These are phyloP conservation scores for Emmelina monodactyla DNA, from an alignment of 2,888 invertebrate species.

Conservation along the genomic window DNA sequence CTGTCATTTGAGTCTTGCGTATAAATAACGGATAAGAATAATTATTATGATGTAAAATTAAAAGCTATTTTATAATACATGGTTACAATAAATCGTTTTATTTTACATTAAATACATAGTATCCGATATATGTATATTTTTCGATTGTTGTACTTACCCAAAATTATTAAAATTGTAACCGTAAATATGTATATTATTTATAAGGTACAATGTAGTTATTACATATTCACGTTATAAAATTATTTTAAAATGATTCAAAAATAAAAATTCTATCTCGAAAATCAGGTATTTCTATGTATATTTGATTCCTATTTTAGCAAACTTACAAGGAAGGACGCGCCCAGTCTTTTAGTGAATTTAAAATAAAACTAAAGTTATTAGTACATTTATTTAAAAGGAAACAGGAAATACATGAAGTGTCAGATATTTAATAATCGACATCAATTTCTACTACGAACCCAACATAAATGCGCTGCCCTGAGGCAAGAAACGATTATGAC, in stretches of 20 bases:
- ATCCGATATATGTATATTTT: slow-evolving; percentile 36
- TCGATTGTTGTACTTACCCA: slow-evolving; percentile 47
- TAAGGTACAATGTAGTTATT: background rate
- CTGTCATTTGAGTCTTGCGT: slow-evolving; percentile 18
- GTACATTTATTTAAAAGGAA: slow-evolving; percentile 1
- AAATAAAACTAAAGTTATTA: slow-evolving; percentile 1
- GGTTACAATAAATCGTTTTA: slow-evolving; percentile 40
- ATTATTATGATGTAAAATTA: slow-evolving; percentile 42
- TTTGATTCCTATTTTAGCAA: slow-evolving; percentile 3
- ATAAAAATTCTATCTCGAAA: slow-evolving; percentile 26
- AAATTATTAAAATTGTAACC: slow-evolving; percentile 17
- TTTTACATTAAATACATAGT: slow-evolving; percentile 41
- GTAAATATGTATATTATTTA: background rate
- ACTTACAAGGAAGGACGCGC: background rate
- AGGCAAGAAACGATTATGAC: no score
- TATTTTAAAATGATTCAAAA: slow-evolving; percentile 50
- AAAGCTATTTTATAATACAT: slow-evolving; percentile 50
- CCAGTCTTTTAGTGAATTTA: background rate
- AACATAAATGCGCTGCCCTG: no score
- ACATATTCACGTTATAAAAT: slow-evolving; percentile 35
- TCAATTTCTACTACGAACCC: no score
- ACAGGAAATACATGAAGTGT: background rate
- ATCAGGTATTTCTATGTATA: slow-evolving; percentile 17
- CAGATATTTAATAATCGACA: no score
- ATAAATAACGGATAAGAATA: slow-evolving; percentile 19